These are phyloP conservation scores for Nothocercus nigrocapillus DNA, from an alignment of 2,113 vertebrate genomes.

Conservation along the genomic window DNA sequence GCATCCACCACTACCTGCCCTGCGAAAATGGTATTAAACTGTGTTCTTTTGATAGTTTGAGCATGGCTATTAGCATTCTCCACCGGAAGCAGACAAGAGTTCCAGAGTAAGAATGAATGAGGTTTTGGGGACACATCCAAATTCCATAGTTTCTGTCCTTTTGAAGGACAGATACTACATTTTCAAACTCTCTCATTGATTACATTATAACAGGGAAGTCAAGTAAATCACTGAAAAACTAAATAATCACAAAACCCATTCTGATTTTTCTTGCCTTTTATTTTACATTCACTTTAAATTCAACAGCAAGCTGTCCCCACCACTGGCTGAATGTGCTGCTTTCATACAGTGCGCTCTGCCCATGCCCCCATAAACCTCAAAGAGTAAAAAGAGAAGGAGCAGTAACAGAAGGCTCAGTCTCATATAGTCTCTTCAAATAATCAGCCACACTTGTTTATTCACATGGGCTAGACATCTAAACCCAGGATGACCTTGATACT, in stretches of 20 bases:
- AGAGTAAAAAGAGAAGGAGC: neutral
- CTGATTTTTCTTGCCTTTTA: neutral
- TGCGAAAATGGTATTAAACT: neutral
- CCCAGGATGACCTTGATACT: neutral
- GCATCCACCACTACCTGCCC: neutral
- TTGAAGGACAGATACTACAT: neutral
- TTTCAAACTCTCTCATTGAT: neutral
- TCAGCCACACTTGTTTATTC: constrained; percentile 3
- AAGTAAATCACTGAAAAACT: neutral
- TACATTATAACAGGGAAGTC: neutral
- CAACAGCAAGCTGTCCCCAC: neutral
- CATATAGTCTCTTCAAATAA: neutral
- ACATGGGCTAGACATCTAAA: neutral
- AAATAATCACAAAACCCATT: constrained; percentile 5
- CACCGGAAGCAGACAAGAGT: neutral
- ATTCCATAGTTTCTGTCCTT: neutral
- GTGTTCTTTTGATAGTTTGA: neutral
- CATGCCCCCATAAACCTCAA: neutral
- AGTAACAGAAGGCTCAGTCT: neutral
- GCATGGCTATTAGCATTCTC: neutral
- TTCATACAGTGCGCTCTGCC: neutral
- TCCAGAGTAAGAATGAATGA: neutral
- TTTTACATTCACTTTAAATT: neutral
- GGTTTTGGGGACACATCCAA: neutral
- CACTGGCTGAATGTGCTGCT: neutral